These are phyloP conservation scores for Drosophila repleta DNA, from an alignment of 1,140 invertebrate genomes.

Conservation along the genomic window DNA sequence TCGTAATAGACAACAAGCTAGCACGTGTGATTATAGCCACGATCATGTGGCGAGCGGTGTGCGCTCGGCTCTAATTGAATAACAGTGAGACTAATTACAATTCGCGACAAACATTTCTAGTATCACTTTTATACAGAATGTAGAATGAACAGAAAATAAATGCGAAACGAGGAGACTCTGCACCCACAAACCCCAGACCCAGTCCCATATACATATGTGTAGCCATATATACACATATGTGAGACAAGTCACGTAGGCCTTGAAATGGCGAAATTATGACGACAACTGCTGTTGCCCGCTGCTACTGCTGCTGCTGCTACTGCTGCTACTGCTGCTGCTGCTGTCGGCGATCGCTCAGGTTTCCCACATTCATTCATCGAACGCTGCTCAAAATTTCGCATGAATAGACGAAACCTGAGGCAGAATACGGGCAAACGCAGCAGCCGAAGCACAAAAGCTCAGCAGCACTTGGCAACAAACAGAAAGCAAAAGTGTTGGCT, in stretches of 20 bases:
- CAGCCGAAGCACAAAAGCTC: slow-evolving; percentile 49
- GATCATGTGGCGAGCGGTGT: slow-evolving; percentile 51
- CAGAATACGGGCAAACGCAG: slow-evolving; percentile 41
- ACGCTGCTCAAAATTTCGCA: slow-evolving; percentile 66
- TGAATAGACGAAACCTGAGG: slow-evolving; percentile 71
- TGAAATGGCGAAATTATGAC: slow-evolving; percentile 72
- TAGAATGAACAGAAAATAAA: too few species aligned
- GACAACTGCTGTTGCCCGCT: slow-evolving; percentile 44
- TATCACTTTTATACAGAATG: slow-evolving; percentile 4
- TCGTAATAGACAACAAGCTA: slow-evolving; percentile 15
- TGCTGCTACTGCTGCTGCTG: slow-evolving; percentile 17
- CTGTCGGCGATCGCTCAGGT: slow-evolving; percentile 29
- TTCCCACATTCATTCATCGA: slow-evolving; percentile 57
- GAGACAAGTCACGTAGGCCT: slow-evolving; percentile 80
- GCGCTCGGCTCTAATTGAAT: slow-evolving; percentile 16
- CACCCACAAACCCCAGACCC: slow-evolving; percentile 39
- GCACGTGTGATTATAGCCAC: slow-evolving; percentile 51
- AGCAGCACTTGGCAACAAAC: slow-evolving; percentile 41
- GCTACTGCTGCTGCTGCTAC: slow-evolving; percentile 12
- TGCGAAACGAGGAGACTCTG: slow-evolving; percentile 31
- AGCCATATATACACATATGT: slow-evolving; percentile 47
- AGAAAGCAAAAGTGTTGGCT: not conserved
- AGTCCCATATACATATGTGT: slow-evolving; percentile 29
- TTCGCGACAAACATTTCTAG: slow-evolving; percentile 30
- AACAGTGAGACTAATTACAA: slow-evolving; percentile 34